A percentile compares a stretch with the other conserved stretches of the same genome.
Conservation (phyloP, 2,888 invertebrate species). For the Leucoma salicis region DNA sequence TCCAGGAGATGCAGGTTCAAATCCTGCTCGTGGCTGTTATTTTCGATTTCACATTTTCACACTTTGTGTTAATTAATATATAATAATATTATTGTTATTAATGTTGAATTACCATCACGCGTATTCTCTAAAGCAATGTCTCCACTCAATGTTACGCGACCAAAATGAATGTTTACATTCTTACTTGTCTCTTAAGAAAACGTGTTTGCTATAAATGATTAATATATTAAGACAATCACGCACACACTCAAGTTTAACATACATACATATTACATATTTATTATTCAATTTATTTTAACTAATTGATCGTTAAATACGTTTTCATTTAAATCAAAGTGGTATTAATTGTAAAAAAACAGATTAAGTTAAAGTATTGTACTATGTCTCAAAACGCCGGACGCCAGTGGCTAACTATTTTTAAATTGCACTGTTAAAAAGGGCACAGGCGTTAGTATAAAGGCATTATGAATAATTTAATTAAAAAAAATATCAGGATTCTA, state of each 20-base stretch:
- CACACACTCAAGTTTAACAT: constrained; percentile 21
- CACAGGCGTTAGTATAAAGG: background rate
- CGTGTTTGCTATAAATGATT: constrained; percentile 18
- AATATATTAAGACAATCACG: constrained; percentile 15
- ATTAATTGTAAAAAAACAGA: constrained; percentile 25
- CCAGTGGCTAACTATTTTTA: background rate
- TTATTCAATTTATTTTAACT: constrained; percentile 16
- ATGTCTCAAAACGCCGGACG: constrained; percentile 7
- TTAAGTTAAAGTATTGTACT: constrained; percentile 34
- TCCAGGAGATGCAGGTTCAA: too few species aligned
- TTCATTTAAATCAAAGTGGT: constrained; percentile 17
- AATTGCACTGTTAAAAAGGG: background rate
- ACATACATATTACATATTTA: constrained; percentile 31
- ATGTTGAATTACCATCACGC: too few species aligned
- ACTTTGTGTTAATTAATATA: too few species aligned
- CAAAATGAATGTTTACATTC: too few species aligned
- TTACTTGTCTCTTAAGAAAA: background rate
- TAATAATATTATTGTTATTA: too few species aligned
- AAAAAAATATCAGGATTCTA: too few species aligned
- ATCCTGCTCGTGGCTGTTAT: too few species aligned
- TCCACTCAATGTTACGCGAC: too few species aligned
- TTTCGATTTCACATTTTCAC: too few species aligned
- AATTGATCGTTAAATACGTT: constrained; percentile 28
- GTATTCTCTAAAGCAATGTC: too few species aligned
- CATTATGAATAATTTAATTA: too few species aligned